phyloP scores from a whole-genome alignment of 2,113 vertebrate species.

The Microcebus griseorufus region DNA sequence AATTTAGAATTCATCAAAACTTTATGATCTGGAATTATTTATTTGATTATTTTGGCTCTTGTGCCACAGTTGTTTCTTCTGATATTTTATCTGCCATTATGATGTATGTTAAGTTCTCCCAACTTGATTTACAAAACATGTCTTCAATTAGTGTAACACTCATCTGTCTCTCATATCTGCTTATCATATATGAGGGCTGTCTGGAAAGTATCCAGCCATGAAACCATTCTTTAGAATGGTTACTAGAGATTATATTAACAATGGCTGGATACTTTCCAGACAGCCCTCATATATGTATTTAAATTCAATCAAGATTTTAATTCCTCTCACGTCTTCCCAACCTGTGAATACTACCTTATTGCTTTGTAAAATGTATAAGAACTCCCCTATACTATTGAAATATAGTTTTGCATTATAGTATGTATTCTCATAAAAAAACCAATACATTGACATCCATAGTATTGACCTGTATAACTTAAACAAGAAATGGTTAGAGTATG shows the following conservation, averaged over 20 bases:
- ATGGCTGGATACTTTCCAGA: no score
- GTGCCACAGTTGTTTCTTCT: background rate
- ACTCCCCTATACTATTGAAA: background rate
- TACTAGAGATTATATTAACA: no score
- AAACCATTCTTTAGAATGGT: no score
- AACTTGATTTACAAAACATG: background rate
- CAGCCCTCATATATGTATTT: slow-evolving; percentile 3
- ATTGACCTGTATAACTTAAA: background rate
- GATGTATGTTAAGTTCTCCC: slow-evolving; percentile 25
- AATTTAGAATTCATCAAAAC: slow-evolving; percentile 35
- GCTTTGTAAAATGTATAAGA: background rate
- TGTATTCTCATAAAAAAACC: background rate
- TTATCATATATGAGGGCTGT: slow-evolving; percentile 39
- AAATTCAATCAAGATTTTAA: slow-evolving; percentile 14
- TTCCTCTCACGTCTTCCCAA: background rate
- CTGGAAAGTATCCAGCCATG: no score
- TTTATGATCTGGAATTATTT: slow-evolving; percentile 25
- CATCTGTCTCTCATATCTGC: slow-evolving; percentile 32
- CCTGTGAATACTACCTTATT: background rate
- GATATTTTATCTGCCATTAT: background rate
- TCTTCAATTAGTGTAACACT: slow-evolving; percentile 15
- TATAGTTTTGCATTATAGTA: background rate
- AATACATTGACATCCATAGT: background rate
- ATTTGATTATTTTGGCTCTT: slow-evolving; percentile 41
- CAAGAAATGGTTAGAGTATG: background rate